These are phyloP conservation scores for Carassius carassius DNA, from an alignment of 2,113 vertebrate species.

Conservation along the genomic window DNA sequence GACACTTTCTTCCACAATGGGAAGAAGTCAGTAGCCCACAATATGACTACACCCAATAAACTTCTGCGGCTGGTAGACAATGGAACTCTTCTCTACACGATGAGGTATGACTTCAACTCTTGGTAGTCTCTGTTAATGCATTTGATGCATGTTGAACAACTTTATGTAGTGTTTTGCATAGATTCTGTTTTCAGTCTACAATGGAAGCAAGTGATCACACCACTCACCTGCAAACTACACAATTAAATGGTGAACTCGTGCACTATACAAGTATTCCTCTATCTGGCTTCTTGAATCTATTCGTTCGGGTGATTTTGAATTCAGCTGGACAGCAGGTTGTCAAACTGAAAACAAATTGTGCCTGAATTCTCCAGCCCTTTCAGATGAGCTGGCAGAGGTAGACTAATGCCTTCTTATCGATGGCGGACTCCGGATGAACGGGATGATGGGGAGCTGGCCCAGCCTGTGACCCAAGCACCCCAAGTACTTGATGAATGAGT, in stretches of 20 bases:
- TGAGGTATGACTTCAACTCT: conserved; percentile 71
- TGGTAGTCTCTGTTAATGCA: background rate
- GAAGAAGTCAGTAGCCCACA: conserved; percentile 84
- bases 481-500: conserved; percentile 56
- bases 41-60: conserved; percentile 85
- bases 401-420: conserved; percentile 34
- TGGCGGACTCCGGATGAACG: background rate
- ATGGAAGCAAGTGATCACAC: background rate
- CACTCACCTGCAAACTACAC: background rate
- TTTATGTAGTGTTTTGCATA: background rate
- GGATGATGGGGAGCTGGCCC: conserved; percentile 8
- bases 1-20: conserved; percentile 85
- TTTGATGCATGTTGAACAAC: background rate
- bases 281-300: background rate
- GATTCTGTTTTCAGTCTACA: background rate
- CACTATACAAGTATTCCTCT: background rate
- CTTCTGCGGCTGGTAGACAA: conserved; percentile 81
- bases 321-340: background rate
- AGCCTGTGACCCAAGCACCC: conserved; percentile 27
- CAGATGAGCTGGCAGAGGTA: background rate
- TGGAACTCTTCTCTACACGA: conserved; percentile 81
- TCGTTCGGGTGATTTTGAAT: background rate
- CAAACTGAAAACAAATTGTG: background rate
- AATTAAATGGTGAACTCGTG: background rate
- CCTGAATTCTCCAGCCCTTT: conserved; percentile 6